Base-by-base conservation (phyloP, 2,113 vertebrate species). In the Hirundichthys speculiger region DNA sequence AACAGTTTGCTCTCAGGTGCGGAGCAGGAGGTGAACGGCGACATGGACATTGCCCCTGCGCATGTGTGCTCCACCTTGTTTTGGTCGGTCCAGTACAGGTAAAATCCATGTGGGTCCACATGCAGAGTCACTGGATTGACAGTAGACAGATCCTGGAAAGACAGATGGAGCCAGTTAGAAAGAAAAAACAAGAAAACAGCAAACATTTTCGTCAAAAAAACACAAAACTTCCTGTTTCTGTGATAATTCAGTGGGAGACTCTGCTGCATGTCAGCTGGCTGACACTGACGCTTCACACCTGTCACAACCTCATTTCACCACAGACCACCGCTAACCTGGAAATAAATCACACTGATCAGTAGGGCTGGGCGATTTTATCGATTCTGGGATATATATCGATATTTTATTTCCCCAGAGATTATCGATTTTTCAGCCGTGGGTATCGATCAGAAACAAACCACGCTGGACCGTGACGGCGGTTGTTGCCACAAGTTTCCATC, bases 61-160 rank as follows among this genome's bases (percentile, higher is more conserved):
- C n/a, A n/a, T n/a, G 39, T 40, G 51, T 15, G 5, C 38, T 82
- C 87, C 88, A 98, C 98, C 96, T 99, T 99, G 79, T 94, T 99
- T 72, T 98, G 98, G 87, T 99, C 98, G 1, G 95, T 98, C 98
- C 98, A 99, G 89, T 98, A 95, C 48, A 99, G 94, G 92, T 96
- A 99, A 90, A 96, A 96, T 77, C 98, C 98, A 65, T 97, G 93
- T 40, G 94, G 93, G 84, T 99, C 98, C 69, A 98, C 96, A 63
- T 90, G 91, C 27, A 99, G 93, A 71, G 95, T 95, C 86, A 99
- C 93, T 4, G 96, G 95, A 77, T 91, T 94, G 58, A 98, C 96
- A 27, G 94, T 93, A 3, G 96, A 94, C 7, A 96, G 95, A 83
- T 99, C 98, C 98, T 99, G 66, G 53, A 67, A 7, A 77, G 11